Evolutionary conservation across 1,140 invertebrate species (phyloP).

Genomic region (Drosophila asahinai): DNA sequence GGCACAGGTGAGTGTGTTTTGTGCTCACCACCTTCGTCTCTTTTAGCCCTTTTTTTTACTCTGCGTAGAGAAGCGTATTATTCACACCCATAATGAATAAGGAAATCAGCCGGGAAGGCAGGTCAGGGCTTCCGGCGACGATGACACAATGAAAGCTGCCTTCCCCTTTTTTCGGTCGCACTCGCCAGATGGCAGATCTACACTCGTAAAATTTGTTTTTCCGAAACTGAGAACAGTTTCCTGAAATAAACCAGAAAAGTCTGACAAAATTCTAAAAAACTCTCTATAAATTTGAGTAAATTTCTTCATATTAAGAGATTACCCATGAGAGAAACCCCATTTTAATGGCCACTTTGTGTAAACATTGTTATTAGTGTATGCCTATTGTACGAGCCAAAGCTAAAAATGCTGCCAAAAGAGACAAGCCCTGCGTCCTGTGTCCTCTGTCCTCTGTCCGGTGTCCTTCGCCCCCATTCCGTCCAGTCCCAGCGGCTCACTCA

Average conservation of each 20-base stretch:
- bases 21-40: neutral
- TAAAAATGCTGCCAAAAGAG: constrained; percentile 45
- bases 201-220: neutral
- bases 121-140: constrained; percentile 38
- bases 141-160: constrained; percentile 57
- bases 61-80: constrained; percentile 61
- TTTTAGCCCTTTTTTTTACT: neutral
- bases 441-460: constrained; percentile 1
- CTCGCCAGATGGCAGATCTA: constrained; percentile 19
- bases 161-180: neutral
- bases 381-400: constrained; percentile 41
- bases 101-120: constrained; percentile 30
- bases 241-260: neutral
- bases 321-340: too few relatives aligned
- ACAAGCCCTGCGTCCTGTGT: constrained; percentile 1
- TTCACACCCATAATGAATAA: constrained; percentile 73
- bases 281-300: neutral
- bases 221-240: neutral
- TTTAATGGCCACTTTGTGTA: too few relatives aligned
- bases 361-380: constrained; percentile 7
- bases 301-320: neutral
- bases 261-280: neutral
- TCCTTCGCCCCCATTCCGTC: constrained; percentile 20
- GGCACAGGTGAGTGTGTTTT: neutral
- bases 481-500: constrained; percentile 59